Conservation (phyloP, 2,888 invertebrate species). For the Pyrgus malvae region DNA sequence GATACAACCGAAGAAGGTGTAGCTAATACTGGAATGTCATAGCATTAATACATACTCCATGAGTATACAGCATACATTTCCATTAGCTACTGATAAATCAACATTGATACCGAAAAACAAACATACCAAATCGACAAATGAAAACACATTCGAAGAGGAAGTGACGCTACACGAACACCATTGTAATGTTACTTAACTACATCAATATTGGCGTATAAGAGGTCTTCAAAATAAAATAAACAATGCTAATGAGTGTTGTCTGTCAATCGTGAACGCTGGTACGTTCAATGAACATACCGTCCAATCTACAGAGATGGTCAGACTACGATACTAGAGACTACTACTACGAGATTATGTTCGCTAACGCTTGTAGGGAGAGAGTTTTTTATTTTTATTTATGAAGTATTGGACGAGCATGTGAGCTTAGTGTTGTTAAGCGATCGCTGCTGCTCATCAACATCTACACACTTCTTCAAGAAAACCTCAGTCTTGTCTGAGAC, state of each 20-base stretch:
- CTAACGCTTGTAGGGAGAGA: background rate
- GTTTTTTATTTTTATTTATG: background rate
- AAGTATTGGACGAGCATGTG: too few relatives aligned
- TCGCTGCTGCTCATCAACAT: too few relatives aligned
- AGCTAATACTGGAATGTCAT: too few relatives aligned
- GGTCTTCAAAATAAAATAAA: slow-evolving; percentile 64
- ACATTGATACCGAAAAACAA: slow-evolving; percentile 8
- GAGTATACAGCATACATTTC: background rate
- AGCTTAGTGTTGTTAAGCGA: too few relatives aligned
- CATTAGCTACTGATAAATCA: slow-evolving; percentile 14
- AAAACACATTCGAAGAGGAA: slow-evolving; percentile 22
- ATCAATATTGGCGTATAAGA: slow-evolving; percentile 24
- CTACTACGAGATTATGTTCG: background rate
- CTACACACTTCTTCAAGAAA: too few relatives aligned
- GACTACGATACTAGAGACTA: too few relatives aligned
- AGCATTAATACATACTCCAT: background rate
- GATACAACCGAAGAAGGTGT: too few relatives aligned
- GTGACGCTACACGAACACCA: slow-evolving; percentile 20
- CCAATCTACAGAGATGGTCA: slow-evolving; percentile 7
- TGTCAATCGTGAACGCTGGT: slow-evolving; percentile 53
- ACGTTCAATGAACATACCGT: slow-evolving; percentile 18
- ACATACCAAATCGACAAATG: slow-evolving; percentile 7
- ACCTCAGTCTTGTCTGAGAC: too few relatives aligned
- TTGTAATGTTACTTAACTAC: slow-evolving; percentile 26
- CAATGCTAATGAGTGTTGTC: slow-evolving; percentile 67